Conservation (phyloP, 1,140 invertebrate species). For the Plectus sambesii region DNA sequence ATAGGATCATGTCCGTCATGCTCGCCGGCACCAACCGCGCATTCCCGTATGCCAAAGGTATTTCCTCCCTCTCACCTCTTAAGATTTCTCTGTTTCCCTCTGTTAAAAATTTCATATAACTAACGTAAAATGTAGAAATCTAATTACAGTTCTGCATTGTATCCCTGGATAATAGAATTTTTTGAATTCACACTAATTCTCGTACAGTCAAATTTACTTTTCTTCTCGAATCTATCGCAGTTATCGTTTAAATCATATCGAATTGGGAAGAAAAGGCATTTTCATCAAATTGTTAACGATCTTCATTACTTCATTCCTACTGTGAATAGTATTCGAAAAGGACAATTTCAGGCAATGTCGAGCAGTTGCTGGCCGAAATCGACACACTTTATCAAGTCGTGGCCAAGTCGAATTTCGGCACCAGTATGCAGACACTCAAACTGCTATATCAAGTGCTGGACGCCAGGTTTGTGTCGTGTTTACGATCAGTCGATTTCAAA, state of each 20-base stretch:
- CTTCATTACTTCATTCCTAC: background rate
- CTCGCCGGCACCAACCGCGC: conserved; percentile 74
- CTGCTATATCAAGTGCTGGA: conserved; percentile 71
- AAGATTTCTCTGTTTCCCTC: background rate
- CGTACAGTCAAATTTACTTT: no score
- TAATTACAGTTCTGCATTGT: background rate
- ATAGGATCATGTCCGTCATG: conserved; percentile 77
- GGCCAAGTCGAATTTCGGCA: conserved; percentile 63
- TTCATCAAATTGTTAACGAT: conserved; percentile 1
- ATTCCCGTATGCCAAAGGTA: conserved; percentile 62
- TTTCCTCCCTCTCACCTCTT: background rate
- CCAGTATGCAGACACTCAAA: conserved; percentile 71
- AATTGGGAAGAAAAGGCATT: no score
- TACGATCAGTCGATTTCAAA: conserved; percentile 41
- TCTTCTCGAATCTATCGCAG: no score
- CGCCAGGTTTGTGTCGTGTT: conserved; percentile 51
- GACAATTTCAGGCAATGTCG: conserved; percentile 48
- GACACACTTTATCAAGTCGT: conserved; percentile 78
- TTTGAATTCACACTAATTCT: no score
- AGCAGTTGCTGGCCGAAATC: conserved; percentile 57
- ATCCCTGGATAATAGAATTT: no score
- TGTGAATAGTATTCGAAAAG: conserved; percentile 17
- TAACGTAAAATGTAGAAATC: background rate
- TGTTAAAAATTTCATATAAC: background rate
- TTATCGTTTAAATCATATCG: no score